Evolutionary conservation across 1,140 invertebrate genomes (phyloP).

Genomic region (Musca domestica): DNA sequence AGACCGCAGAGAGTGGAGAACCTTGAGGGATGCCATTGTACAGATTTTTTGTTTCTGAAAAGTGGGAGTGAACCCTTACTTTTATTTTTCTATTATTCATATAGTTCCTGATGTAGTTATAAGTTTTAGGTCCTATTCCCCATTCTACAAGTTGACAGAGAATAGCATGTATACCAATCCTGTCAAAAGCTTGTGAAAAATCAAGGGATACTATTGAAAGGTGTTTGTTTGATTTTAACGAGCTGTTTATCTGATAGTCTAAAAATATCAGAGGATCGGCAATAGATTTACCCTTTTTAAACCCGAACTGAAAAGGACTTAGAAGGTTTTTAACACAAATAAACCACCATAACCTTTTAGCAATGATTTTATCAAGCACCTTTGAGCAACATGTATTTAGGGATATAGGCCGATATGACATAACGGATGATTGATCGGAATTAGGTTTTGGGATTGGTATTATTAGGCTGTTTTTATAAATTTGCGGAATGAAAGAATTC

Average conservation of each 20-base stretch:
- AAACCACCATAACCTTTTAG: too few relatives aligned
- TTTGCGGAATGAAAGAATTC: constrained; percentile 22
- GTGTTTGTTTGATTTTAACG: constrained; percentile 23
- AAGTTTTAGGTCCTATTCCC: too few relatives aligned
- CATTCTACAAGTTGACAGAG: too few relatives aligned
- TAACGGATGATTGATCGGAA: constrained; percentile 14
- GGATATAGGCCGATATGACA: constrained; percentile 27
- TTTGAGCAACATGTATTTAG: constrained; percentile 28
- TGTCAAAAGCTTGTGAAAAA: constrained; percentile 29
- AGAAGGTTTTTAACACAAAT: constrained; percentile 28
- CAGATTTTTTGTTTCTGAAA: background rate
- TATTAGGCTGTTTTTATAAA: constrained; percentile 25
- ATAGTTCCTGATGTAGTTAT: constrained; percentile 26
- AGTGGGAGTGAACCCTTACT: constrained; percentile 2
- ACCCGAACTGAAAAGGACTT: constrained; percentile 21
- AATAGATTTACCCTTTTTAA: too few relatives aligned
- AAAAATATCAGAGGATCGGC: constrained; percentile 24
- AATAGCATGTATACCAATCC: too few relatives aligned
- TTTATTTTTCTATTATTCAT: constrained; percentile 27
- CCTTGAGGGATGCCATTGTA: too few relatives aligned
- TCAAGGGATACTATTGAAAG: constrained; percentile 25
- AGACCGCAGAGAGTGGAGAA: too few relatives aligned
- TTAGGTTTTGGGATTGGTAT: constrained; percentile 27
- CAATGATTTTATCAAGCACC: constrained; percentile 28
- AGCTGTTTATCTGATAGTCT: constrained; percentile 23